Conservation (phyloP, 2,113 vertebrate genomes). For the Sturnira hondurensis region DNA sequence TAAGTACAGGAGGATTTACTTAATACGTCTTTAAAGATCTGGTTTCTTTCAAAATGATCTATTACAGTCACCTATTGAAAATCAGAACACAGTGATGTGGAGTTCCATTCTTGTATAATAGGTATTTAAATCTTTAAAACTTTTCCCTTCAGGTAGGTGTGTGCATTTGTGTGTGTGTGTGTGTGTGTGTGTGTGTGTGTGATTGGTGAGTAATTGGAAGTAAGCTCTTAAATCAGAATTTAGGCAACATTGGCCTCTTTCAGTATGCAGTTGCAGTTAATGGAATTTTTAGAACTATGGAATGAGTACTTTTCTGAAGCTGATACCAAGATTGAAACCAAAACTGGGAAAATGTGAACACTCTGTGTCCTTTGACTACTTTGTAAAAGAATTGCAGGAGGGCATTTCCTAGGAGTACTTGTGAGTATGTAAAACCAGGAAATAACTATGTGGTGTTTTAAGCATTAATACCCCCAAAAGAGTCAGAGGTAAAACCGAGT, state of each 20-base stretch:
- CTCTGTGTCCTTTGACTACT: neutral
- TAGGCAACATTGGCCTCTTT: neutral
- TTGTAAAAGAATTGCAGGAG: neutral
- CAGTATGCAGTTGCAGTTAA: neutral
- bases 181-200: neutral
- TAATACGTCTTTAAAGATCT: neutral
- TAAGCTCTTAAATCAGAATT: neutral
- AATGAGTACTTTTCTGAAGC: neutral
- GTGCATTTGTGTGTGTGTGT: neutral
- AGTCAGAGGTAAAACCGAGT: neutral
- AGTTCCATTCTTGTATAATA: neutral
- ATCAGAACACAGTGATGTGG: neutral
- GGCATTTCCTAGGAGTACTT: neutral
- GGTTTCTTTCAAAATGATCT: neutral
- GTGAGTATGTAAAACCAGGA: conserved; percentile 37
- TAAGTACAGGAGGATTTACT: neutral
- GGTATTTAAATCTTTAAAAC: neutral
- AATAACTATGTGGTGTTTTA: conserved; percentile 8
- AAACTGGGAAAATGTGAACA: neutral
- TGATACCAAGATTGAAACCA: neutral
- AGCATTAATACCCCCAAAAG: neutral
- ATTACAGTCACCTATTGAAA: neutral
- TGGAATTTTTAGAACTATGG: neutral
- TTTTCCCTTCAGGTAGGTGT: neutral
- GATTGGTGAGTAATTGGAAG: neutral